These are phyloP conservation scores for Tortricodes alternella DNA, from an alignment of 2,888 invertebrate genomes.

Conservation along the genomic window DNA sequence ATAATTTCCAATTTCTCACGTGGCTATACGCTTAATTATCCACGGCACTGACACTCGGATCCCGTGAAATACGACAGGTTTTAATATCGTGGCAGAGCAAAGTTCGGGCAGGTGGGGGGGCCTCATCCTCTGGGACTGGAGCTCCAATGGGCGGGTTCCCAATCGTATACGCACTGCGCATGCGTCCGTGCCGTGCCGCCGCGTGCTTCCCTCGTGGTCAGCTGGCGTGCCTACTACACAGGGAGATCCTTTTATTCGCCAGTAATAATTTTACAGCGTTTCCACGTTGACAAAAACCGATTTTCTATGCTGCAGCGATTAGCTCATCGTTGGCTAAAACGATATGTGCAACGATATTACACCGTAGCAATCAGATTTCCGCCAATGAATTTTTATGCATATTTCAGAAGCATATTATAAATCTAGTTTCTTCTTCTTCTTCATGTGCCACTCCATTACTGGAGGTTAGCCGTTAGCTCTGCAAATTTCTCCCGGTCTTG, in stretches of 20 bases:
- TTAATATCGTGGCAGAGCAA: conserved; percentile 59
- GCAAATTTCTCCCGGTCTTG: too few species aligned
- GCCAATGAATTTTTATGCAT: background rate
- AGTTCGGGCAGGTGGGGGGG: conserved; percentile 46
- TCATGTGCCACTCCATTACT: too few species aligned
- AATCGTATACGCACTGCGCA: conserved; percentile 51
- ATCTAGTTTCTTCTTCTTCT: too few species aligned
- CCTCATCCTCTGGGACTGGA: conserved; percentile 9
- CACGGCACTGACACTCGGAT: conserved; percentile 59
- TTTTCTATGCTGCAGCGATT: too few species aligned
- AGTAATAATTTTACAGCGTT: too few species aligned
- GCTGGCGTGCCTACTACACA: conserved; percentile 34
- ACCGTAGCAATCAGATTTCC: background rate
- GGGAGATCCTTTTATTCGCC: too few species aligned
- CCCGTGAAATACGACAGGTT: conserved; percentile 68
- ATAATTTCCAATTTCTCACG: conserved; percentile 28
- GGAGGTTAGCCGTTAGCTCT: too few species aligned
- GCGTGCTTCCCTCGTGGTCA: conserved; percentile 72
- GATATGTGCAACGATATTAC: too few species aligned
- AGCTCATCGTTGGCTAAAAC: too few species aligned
- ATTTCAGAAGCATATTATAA: background rate
- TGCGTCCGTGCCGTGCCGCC: conserved; percentile 68
- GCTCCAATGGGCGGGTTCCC: conserved; percentile 21
- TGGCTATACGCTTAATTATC: conserved; percentile 50
- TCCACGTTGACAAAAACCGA: too few species aligned